phyloP scores from a whole-genome alignment of 2,888 invertebrate genomes.

The Abrostola tripartita region DNA sequence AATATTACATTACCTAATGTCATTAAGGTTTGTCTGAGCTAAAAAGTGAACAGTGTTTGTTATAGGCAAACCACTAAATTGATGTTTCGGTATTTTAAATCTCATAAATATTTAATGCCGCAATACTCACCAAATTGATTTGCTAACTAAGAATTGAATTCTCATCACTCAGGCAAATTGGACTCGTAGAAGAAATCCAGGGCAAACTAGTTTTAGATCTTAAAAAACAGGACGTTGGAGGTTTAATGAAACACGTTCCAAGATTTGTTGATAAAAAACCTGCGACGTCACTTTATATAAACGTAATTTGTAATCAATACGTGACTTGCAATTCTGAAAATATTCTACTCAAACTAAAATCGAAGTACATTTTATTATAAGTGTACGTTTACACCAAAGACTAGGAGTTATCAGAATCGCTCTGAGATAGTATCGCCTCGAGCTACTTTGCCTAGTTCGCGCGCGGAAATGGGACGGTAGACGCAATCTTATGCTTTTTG shows the following conservation, averaged over 20 bases:
- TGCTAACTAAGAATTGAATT: too few species aligned
- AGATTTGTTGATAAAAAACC: constrained; percentile 9
- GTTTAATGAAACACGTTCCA: background rate
- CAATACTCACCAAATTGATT: too few species aligned
- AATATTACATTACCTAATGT: too few species aligned
- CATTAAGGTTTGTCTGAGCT: too few species aligned
- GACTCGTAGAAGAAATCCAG: background rate
- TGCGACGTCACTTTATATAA: constrained; percentile 1
- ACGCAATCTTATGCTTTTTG: constrained; percentile 63
- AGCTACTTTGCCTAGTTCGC: constrained; percentile 54
- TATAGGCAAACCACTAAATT: too few species aligned
- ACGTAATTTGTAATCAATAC: background rate
- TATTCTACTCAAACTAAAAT: constrained; percentile 2
- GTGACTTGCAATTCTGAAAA: background rate
- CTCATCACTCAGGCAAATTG: too few species aligned
- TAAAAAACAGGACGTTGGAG: background rate
- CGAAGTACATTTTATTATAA: constrained; percentile 26
- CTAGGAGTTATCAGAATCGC: constrained; percentile 51
- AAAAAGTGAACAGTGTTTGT: too few species aligned
- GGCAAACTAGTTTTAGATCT: background rate
- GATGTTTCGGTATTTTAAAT: too few species aligned
- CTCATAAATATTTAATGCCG: too few species aligned
- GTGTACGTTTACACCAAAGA: constrained; percentile 23
- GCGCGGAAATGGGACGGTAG: constrained; percentile 62
- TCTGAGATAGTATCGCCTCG: constrained; percentile 56